Percentiles rank a stretch among this genome's conserved stretches.
phyloP scores from a whole-genome alignment of 2,797 vertebrate species.

The Rhodeus uyekii region DNA sequence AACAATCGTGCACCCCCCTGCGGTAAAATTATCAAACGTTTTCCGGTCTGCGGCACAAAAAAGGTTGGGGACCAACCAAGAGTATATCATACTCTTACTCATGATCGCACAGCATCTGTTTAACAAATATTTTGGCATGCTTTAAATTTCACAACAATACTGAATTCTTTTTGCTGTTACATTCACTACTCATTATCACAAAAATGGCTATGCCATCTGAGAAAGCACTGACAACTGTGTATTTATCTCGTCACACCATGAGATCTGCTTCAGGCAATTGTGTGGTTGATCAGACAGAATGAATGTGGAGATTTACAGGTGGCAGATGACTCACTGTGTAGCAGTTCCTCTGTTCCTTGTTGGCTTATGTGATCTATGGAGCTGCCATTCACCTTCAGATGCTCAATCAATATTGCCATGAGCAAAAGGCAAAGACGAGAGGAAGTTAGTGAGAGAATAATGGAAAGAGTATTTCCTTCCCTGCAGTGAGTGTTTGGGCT shows the following conservation, averaged over 20 bases:
- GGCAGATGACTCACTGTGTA: conserved; percentile 3
- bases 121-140: not conserved
- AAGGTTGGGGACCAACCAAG: too few relatives aligned
- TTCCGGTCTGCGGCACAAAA: too few relatives aligned
- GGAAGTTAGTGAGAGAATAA: not conserved
- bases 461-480: conserved; percentile 8
- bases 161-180: not conserved
- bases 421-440: conserved; percentile 5
- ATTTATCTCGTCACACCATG: not conserved
- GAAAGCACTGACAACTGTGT: conserved; percentile 1
- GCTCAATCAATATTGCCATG: conserved; percentile 22
- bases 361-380: conserved; percentile 15
- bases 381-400: conserved; percentile 27
- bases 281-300: conserved; percentile 13
- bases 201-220: not conserved
- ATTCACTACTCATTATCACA: not conserved
- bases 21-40: too few relatives aligned
- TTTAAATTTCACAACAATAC: not conserved
- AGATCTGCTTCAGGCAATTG: conserved; percentile 27
- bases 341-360: not conserved
- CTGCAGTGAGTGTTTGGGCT: not conserved
- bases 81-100: not conserved
- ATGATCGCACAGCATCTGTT: not conserved
- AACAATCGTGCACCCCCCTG: too few relatives aligned
- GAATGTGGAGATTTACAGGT: conserved; percentile 10